A percentile compares a stretch with the other conserved stretches of the same genome.
Conservation (phyloP, 2,888 invertebrate genomes). For the Pristionchus entomophagus region DNA sequence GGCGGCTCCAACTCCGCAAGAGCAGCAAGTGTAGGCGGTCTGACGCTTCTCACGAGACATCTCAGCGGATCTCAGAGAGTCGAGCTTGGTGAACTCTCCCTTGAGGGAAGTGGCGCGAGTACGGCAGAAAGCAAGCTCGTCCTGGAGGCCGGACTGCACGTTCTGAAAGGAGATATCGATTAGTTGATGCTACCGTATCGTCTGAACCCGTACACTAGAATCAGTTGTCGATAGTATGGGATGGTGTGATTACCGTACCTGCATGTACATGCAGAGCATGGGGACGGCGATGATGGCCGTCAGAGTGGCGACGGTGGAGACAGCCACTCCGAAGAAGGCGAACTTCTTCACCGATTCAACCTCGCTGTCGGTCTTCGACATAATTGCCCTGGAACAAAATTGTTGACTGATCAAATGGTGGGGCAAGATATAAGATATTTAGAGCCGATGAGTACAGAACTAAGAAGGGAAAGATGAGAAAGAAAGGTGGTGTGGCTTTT, state of each 20-base stretch:
- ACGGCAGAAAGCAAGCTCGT: constrained; percentile 72
- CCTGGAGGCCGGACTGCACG: constrained; percentile 71
- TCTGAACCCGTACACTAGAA: background rate
- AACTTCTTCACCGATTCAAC: constrained; percentile 70
- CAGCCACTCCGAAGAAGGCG: constrained; percentile 72
- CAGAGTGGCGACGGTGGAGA: constrained; percentile 62
- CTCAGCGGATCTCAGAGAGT: constrained; percentile 23
- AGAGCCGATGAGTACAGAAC: too few relatives aligned
- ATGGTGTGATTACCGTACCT: constrained; percentile 5
- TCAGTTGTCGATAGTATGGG: background rate
- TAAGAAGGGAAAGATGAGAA: too few relatives aligned
- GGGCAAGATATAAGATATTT: too few relatives aligned
- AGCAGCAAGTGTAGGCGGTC: constrained; percentile 42
- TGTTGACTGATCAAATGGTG: too few relatives aligned
- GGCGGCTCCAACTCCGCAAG: constrained; percentile 45
- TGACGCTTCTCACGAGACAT: constrained; percentile 15
- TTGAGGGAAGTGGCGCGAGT: constrained; percentile 67
- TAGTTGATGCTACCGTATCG: too few relatives aligned
- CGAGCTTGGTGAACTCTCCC: constrained; percentile 65
- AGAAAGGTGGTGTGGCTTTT: too few relatives aligned
- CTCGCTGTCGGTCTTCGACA: constrained; percentile 53
- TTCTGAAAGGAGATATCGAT: constrained; percentile 69
- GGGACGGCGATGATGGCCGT: constrained; percentile 63
- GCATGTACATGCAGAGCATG: constrained; percentile 67
- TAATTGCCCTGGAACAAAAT: background rate